These are phyloP conservation scores for Tortricodes alternella DNA, from an alignment of 2,888 invertebrate genomes.

Conservation along the genomic window DNA sequence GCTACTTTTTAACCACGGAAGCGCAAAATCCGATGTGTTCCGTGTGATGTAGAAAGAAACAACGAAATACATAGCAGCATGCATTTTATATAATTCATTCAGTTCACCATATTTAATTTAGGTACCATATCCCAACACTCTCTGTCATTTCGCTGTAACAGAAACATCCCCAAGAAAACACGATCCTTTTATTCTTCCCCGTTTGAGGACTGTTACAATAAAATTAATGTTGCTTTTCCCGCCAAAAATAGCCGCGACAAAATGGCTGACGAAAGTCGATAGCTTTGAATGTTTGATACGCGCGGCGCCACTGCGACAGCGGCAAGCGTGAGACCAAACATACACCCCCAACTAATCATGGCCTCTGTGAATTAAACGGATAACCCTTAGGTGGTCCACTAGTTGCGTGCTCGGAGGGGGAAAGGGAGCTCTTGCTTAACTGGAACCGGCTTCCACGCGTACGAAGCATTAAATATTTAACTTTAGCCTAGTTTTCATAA, in stretches of 20 bases:
- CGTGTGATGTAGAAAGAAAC: too few species aligned
- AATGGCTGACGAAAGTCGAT: conserved; percentile 51
- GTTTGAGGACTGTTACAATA: conserved; percentile 42
- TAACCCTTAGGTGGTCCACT: background rate
- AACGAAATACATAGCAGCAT: background rate
- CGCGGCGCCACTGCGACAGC: conserved; percentile 41
- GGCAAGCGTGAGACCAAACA: conserved; percentile 33
- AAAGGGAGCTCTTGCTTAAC: conserved; percentile 32
- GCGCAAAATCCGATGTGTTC: too few species aligned
- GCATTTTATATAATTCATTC: background rate
- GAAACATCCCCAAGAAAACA: conserved; percentile 19
- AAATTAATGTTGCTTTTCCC: conserved; percentile 51
- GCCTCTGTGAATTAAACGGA: conserved; percentile 31
- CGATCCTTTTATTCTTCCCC: conserved; percentile 39
- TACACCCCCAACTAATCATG: conserved; percentile 36
- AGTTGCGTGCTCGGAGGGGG: conserved; percentile 8
- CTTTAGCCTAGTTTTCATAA: conserved; percentile 48
- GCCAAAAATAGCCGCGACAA: conserved; percentile 48
- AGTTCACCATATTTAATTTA: background rate
- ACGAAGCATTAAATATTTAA: conserved; percentile 46
- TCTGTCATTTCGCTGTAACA: conserved; percentile 11
- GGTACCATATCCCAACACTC: conserved; percentile 1
- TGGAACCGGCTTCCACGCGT: conserved; percentile 38
- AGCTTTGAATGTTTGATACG: conserved; percentile 55
- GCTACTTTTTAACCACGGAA: too few species aligned